Evolutionary conservation across 2,113 vertebrate genomes (phyloP).

Genomic region (Corythornis vintsioides): DNA sequence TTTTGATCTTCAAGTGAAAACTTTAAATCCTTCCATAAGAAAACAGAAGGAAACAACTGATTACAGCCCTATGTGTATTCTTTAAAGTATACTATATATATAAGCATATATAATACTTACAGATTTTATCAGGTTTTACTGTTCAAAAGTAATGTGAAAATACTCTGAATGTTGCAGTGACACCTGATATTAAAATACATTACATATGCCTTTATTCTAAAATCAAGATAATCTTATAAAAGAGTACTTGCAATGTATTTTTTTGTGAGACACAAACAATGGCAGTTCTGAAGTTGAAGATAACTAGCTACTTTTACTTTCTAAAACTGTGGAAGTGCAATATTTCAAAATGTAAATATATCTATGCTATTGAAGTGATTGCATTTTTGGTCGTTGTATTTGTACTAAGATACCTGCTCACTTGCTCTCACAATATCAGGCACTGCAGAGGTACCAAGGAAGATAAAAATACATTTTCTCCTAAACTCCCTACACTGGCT

Average conservation of each 20-base stretch:
- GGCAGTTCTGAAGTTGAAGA: neutral
- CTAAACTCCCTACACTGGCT: neutral
- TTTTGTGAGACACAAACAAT: neutral
- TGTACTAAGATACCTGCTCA: neutral
- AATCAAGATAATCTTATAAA: neutral
- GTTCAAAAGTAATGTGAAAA: neutral
- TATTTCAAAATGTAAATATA: neutral
- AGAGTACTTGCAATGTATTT: neutral
- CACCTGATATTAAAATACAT: neutral
- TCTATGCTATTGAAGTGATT: neutral
- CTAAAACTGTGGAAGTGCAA: neutral
- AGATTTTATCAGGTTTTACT: neutral
- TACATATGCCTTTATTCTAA: neutral
- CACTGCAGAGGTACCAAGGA: neutral
- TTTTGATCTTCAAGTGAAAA: conserved; percentile 86
- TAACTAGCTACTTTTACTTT: neutral
- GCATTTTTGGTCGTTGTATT: neutral
- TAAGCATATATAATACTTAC: too few relatives aligned
- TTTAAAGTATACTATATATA: too few relatives aligned
- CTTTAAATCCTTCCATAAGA: conserved; percentile 83
- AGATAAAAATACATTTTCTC: neutral
- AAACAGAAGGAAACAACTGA: conserved; percentile 24
- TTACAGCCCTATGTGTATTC: neutral
- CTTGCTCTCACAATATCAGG: neutral
- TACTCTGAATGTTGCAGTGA: neutral